Evolutionary conservation across 2,888 invertebrate species (phyloP), one percentile per base, ranked within the genome.

Genomic region (Tupiocoris notatus): DNA sequence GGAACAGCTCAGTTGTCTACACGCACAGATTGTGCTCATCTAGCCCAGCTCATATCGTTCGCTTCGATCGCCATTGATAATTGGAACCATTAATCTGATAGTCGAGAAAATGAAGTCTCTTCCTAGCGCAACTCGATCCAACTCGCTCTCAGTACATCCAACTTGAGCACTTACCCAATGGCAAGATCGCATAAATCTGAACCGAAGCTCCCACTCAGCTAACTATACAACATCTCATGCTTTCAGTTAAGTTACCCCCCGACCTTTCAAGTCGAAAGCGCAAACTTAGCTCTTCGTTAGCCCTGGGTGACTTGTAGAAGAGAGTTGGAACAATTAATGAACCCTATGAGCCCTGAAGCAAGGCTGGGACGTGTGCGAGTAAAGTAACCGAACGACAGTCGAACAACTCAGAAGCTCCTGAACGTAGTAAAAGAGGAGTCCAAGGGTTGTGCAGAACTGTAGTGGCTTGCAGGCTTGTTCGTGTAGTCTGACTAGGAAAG

Each of bases 71-170:
- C 64, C 63, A 74, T 74, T 74, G 74, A 74, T 74, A 74, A 74
- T 74, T 74, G 64, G 74, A 64, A 22, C 63, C 64, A 74, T 74
- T 74, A 74, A 74, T 74, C 64, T 74, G 56, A 23, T 20, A 24
- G 64, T 18, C 62, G n/a, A 22, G 54, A 22, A 64, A 74, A 74
- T 74, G 74, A 74, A 64, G 63, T 64, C 54, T 63, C 58, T 70
- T 59, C 70, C 9, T 70, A 22, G 25, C 0, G 56, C 56, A 22
- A 67, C 56, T 39, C 39, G 39, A 39, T 39, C 39, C 12, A 39
- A 39, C 39, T 39, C 39, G 6, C 39, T 39, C 39, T 12, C 39
- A 39, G 39, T 39, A 12, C 39, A 39, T 12, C 39, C 39, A 39
- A 39, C 39, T 39, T 39, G 39, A 7, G 39, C 39, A 54, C 22